Base-by-base conservation (phyloP, 2,888 invertebrate genomes). In the Malacosoma neustria region DNA sequence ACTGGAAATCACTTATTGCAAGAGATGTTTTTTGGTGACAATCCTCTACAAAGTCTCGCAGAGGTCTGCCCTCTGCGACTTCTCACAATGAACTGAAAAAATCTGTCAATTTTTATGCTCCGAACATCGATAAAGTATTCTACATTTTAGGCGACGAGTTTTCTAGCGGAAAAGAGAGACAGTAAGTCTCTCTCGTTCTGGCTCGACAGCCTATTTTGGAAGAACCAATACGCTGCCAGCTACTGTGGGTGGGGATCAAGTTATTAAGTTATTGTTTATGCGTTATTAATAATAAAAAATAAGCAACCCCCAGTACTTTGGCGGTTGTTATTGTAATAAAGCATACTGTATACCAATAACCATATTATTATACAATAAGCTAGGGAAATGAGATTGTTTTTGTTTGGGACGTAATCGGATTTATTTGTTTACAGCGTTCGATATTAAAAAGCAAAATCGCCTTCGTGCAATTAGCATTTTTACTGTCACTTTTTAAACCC, bases 51-150 rank as follows among this genome's bases (percentile, higher is more conserved):
- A 53, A 45, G 46, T 54, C 51, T 46, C 53, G 51, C 46, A 53
- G 33, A 54, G 51, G 66, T 73, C 59, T 72, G 68, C 45, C 53
- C 65, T 53, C 49, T 45, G 32, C 60, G 44, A 57, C 65, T 54
- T 58, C 72, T 70, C 69, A 73, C 77, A 75, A 74, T 73, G 70
- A 67, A 87, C 87, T 86, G 81, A 81, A 85, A 86, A 86, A 85
- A 76, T 76, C 84, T 81, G 82, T 82, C 85, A 86, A 86, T 86
- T 87, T 87, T 85, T 85, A 86, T 81, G 79, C 75, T 72, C 73
- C 76, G 68, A 81, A 77, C 84, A 82, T 85, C 84, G 76, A 85
- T 81, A 82, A 73, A 76, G 75, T 76, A 77, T 77, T 77, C 76
- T 69, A 80, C 73, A 71, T 81, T 81, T 73, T 79, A 73, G 64